Conservation (phyloP, 2,797 vertebrate species). For the Carapus acus region DNA sequence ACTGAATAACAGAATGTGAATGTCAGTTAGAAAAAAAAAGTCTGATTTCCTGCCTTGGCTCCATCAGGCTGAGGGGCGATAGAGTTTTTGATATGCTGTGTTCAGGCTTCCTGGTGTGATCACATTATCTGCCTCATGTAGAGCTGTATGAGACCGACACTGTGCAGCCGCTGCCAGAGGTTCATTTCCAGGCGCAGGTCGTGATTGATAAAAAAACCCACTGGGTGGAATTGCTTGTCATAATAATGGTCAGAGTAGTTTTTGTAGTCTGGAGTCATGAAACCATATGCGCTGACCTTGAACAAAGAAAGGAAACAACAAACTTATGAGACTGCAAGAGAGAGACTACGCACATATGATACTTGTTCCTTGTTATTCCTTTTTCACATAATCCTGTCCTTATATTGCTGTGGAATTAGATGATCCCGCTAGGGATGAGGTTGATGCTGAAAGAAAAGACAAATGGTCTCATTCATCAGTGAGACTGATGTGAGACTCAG, state of each 20-base stretch:
- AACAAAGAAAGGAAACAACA: background rate
- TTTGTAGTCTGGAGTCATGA: conserved; percentile 72
- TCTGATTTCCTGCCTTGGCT: too few relatives aligned
- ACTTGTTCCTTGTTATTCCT: too few relatives aligned
- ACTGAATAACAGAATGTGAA: conserved; percentile 1
- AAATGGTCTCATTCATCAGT: too few relatives aligned
- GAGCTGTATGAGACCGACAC: conserved; percentile 61
- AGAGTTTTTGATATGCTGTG: background rate
- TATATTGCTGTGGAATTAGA: too few relatives aligned
- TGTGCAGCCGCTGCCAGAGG: conserved; percentile 74
- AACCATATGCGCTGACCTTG: conserved; percentile 78
- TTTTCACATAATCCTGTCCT: too few relatives aligned
- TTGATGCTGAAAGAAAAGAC: too few relatives aligned
- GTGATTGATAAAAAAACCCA: conserved; percentile 74
- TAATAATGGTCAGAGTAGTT: conserved; percentile 78
- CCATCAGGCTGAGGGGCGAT: background rate
- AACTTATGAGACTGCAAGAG: too few relatives aligned
- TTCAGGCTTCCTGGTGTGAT: background rate
- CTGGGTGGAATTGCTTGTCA: conserved; percentile 37
- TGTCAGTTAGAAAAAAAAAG: too few relatives aligned
- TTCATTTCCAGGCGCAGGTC: conserved; percentile 69
- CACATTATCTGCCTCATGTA: conserved; percentile 57
- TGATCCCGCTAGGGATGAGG: too few relatives aligned
- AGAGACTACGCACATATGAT: too few relatives aligned
- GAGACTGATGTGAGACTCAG: too few relatives aligned